Evolutionary conservation across 2,888 invertebrate genomes (phyloP).

Genomic region (Gandaritis pyraliata): DNA sequence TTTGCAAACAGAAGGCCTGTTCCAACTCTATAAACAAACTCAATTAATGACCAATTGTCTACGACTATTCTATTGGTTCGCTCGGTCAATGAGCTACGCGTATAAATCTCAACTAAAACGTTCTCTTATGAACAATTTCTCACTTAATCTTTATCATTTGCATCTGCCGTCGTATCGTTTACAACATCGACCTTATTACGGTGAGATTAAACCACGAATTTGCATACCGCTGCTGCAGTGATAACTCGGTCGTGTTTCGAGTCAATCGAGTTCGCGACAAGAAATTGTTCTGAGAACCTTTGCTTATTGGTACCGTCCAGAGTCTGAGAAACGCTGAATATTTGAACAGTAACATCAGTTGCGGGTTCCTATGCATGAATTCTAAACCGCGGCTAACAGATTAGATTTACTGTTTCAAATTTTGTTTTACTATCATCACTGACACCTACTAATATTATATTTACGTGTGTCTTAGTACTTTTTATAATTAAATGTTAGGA

Average conservation of each 20-base stretch:
- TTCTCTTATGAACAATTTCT: slow-evolving; percentile 66
- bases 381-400: slow-evolving; percentile 29
- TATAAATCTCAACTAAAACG: slow-evolving; percentile 80
- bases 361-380: slow-evolving; percentile 36
- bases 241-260: slow-evolving; percentile 52
- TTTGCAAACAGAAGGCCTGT: slow-evolving; percentile 59
- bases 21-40: slow-evolving; percentile 71
- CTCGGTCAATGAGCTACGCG: slow-evolving; percentile 57
- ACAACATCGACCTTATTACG: slow-evolving; percentile 53
- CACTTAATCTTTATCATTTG: slow-evolving; percentile 65
- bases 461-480: not conserved
- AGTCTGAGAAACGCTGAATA: slow-evolving; percentile 67
- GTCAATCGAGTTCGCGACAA: slow-evolving; percentile 63
- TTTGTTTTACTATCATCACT: not conserved
- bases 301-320: slow-evolving; percentile 60
- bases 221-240: slow-evolving; percentile 48
- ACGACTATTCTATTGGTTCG: slow-evolving; percentile 53
- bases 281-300: slow-evolving; percentile 71
- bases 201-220: slow-evolving; percentile 51
- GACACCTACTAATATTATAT: not conserved
- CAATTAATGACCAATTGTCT: slow-evolving; percentile 77
- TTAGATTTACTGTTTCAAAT: slow-evolving; percentile 30
- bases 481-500: too few relatives aligned
- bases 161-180: slow-evolving; percentile 46
- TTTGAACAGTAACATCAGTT: slow-evolving; percentile 56